A percentile compares a stretch with the other conserved stretches of the same genome.
Evolutionary conservation across 2,888 invertebrate species (phyloP).

Genomic region (Orthosia gracilis): DNA sequence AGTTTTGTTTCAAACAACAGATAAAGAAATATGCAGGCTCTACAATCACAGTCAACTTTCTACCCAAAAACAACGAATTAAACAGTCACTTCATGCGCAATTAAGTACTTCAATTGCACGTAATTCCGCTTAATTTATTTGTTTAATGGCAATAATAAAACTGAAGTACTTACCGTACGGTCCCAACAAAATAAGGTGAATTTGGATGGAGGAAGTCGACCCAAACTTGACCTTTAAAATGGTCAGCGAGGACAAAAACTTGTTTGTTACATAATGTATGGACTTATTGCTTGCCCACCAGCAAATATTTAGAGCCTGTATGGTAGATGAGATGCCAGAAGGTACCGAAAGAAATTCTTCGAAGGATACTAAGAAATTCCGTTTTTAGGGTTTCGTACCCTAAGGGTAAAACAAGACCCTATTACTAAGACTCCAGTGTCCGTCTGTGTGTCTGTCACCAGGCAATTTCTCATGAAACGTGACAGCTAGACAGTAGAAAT

Average conservation of each 20-base stretch:
- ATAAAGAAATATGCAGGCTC: conserved; percentile 1
- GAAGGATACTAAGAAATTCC: not conserved
- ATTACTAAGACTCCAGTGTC: no score
- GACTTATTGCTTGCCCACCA: conserved; percentile 8
- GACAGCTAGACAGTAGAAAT: no score
- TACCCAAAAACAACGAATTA: conserved; percentile 23
- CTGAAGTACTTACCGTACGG: not conserved
- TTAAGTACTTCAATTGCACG: conserved; percentile 35
- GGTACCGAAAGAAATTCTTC: not conserved
- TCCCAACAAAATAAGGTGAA: conserved; percentile 11
- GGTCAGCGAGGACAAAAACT: conserved; percentile 29
- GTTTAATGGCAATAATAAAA: conserved; percentile 32
- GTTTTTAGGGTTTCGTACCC: no score
- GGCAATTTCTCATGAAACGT: no score
- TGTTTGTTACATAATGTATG: conserved; percentile 52
- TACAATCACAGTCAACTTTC: conserved; percentile 39
- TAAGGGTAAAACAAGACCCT: no score
- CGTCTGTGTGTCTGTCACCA: no score
- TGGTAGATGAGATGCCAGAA: not conserved
- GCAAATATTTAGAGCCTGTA: not conserved
- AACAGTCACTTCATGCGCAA: conserved; percentile 34
- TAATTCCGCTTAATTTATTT: conserved; percentile 14
- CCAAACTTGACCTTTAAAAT: conserved; percentile 56
- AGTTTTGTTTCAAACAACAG: conserved; percentile 8
- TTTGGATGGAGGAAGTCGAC: conserved; percentile 35